Conservation (phyloP, 2,888 invertebrate species). For the Eilema griseolum region DNA sequence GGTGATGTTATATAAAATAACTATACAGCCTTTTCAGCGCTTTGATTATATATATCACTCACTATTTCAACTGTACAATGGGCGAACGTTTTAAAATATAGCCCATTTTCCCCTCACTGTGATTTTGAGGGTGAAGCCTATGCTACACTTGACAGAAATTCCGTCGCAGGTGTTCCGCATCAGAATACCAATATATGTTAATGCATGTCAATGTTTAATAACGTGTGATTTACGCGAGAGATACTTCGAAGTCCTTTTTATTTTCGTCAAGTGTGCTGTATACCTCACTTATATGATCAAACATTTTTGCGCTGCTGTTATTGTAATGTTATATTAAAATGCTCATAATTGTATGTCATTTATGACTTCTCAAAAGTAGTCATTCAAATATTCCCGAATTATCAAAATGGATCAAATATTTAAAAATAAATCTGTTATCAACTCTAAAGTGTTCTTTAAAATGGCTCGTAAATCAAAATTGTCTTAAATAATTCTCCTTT, state of each 20-base stretch:
- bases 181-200: neutral
- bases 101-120: neutral
- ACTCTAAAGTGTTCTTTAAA: conserved; percentile 7
- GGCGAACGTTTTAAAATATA: neutral
- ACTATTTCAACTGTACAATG: neutral
- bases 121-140: neutral
- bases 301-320: neutral
- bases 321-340: neutral
- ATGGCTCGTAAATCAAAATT: conserved; percentile 8
- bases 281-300: neutral
- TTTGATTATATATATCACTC: neutral
- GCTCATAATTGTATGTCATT: conserved; percentile 5
- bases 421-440: neutral
- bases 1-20: conserved; percentile 3
- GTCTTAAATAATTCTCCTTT: conserved; percentile 13
- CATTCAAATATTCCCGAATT: conserved; percentile 13
- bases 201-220: no score
- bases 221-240: no score
- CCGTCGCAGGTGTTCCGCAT: no score
- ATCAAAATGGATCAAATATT: conserved; percentile 17
- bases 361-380: conserved; percentile 1
- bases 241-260: no score
- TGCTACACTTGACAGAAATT: no score
- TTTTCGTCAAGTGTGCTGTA: no score
- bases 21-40: neutral